phyloP scores from a whole-genome alignment of 92 coral and sea anemone species.

The Pocillopora meandrina region DNA sequence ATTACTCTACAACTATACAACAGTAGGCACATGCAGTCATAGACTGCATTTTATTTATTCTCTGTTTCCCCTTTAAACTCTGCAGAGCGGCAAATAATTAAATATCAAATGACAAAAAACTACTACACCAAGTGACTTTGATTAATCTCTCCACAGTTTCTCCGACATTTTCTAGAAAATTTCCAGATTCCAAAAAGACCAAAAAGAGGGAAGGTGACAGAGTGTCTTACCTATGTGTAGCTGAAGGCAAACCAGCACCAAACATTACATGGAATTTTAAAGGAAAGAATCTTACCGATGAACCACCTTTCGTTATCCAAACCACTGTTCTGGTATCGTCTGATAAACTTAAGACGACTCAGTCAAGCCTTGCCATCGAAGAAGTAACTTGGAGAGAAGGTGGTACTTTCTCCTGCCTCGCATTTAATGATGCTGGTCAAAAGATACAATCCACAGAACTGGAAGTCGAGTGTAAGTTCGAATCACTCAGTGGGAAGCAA shows the following conservation, averaged over 20 bases:
- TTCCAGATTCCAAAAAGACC: slow-evolving; percentile 23
- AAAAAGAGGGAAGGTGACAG: slow-evolving; percentile 53
- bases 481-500: background rate
- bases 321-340: background rate
- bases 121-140: background rate
- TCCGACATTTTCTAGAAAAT: background rate
- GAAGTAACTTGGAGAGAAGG: slow-evolving; percentile 47
- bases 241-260: slow-evolving; percentile 73
- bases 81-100: background rate
- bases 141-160: slow-evolving; percentile 6
- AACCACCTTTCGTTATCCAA: slow-evolving; percentile 40
- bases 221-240: slow-evolving; percentile 65
- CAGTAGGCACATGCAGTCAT: too few relatives aligned
- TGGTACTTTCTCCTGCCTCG: slow-evolving; percentile 52
- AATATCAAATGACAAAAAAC: too few relatives aligned
- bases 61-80: too few relatives aligned
- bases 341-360: slow-evolving; percentile 15
- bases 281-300: slow-evolving; percentile 48
- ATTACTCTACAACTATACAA: too few relatives aligned
- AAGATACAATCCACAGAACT: slow-evolving; percentile 36
- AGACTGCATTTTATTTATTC: too few relatives aligned
- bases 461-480: slow-evolving; percentile 62
- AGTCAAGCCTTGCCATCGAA: slow-evolving; percentile 15
- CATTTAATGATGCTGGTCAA: slow-evolving; percentile 52
- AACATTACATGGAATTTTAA: slow-evolving; percentile 61